Conservation (phyloP, 2,113 vertebrate genomes). For the Epinephelus fuscoguttatus region DNA sequence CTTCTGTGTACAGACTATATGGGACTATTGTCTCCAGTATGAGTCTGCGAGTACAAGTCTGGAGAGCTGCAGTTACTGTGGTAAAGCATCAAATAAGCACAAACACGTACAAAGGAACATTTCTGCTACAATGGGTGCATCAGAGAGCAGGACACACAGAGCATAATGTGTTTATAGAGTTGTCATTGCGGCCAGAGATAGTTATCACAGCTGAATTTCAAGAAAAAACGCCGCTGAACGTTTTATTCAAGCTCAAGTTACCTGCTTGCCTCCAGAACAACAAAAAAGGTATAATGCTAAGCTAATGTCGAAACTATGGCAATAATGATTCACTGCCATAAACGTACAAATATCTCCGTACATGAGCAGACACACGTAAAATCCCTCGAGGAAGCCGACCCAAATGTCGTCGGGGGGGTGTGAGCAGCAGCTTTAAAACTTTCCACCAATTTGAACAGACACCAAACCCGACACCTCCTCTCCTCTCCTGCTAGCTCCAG, state of each 20-base stretch:
- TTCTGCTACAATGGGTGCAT: not conserved
- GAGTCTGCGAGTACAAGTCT: not conserved
- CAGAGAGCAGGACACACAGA: not conserved
- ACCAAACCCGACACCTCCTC: conserved; percentile 5
- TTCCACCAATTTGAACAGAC: conserved; percentile 27
- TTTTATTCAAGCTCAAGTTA: not conserved
- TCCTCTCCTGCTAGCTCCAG: not conserved
- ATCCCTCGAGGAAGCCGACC: not conserved
- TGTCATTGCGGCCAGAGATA: not conserved
- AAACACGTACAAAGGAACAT: not conserved
- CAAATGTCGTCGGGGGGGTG: not conserved
- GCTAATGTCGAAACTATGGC: not conserved
- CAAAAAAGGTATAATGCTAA: not conserved
- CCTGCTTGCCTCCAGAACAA: no score
- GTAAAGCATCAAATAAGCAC: not conserved
- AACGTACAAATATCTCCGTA: not conserved
- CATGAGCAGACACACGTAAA: not conserved
- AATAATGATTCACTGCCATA: no score
- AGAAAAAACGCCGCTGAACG: not conserved
- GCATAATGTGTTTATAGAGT: not conserved
- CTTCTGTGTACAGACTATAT: not conserved
- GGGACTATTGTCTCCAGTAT: conserved; percentile 16
- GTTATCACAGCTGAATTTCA: not conserved
- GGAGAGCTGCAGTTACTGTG: conserved; percentile 5
- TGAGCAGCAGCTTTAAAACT: conserved; percentile 23